These are phyloP conservation scores for Mellivora capensis DNA, from an alignment of 2,113 vertebrate species.

Conservation along the genomic window DNA sequence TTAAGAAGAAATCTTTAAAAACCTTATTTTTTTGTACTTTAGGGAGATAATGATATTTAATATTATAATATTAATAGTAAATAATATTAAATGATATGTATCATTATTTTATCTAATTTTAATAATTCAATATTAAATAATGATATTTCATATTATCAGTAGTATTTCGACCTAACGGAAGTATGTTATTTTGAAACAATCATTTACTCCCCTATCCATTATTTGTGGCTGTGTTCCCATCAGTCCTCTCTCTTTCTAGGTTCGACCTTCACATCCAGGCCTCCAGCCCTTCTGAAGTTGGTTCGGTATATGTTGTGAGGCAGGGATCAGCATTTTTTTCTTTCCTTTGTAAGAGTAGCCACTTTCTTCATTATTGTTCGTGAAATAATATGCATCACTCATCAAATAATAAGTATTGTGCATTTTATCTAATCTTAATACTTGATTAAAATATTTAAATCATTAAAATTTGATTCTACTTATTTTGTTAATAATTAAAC, in stretches of 20 bases:
- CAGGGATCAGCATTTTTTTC: neutral
- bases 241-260: neutral
- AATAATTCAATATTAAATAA: neutral
- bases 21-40: neutral
- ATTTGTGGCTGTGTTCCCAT: rapidly evolving
- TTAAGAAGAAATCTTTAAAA: no score
- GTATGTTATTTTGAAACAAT: neutral
- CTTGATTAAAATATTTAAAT: neutral
- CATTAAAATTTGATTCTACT: neutral
- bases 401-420: neutral
- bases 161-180: neutral
- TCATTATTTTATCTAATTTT: neutral
- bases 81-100: neutral
- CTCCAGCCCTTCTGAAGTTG: neutral
- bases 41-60: neutral
- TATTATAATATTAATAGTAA: neutral
- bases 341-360: neutral
- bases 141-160: no score
- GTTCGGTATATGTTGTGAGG: neutral
- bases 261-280: neutral
- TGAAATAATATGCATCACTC: neutral
- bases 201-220: neutral
- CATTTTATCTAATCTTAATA: neutral
- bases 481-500: neutral
- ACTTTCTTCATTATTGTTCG: no score